Conservation (phyloP, 2,888 invertebrate genomes). For the Machimus atricapillus region DNA sequence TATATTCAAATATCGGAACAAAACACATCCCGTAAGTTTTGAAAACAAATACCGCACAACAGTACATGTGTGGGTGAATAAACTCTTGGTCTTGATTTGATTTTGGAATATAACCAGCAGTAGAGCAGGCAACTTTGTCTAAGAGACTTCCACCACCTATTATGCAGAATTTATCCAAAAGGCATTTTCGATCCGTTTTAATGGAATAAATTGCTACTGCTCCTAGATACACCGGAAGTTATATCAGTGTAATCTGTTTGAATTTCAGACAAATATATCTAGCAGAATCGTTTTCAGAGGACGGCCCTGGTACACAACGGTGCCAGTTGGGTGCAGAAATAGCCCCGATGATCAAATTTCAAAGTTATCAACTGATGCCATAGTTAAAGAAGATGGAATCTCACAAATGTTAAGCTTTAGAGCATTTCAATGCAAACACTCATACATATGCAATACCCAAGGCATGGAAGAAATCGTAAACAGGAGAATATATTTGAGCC, state of each 20-base stretch:
- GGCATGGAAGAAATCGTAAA: background rate
- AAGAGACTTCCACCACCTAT: constrained; percentile 13
- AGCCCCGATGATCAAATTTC: background rate
- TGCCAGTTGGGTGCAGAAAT: background rate
- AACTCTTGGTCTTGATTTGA: background rate
- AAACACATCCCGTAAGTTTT: constrained; percentile 29
- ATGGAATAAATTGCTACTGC: constrained; percentile 32
- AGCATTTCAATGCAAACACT: background rate
- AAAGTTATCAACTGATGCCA: background rate
- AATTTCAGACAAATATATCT: constrained; percentile 31
- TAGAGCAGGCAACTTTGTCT: constrained; percentile 6
- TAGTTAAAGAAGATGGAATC: background rate
- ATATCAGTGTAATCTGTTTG: constrained; percentile 39
- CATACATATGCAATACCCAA: background rate
- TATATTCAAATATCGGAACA: constrained; percentile 34
- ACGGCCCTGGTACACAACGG: background rate
- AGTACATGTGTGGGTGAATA: background rate
- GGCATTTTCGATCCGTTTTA: constrained; percentile 37
- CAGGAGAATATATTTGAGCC: background rate
- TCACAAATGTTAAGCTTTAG: background rate
- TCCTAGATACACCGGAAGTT: constrained; percentile 24
- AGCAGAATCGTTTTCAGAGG: background rate
- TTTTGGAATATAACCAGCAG: background rate
- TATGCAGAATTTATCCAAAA: constrained; percentile 29
- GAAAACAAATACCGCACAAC: constrained; percentile 22